A percentile compares a stretch with the other conserved stretches of the same genome.
These are phyloP conservation scores for Psittacula derbiana DNA, from an alignment of 2,797 vertebrate species.

Conservation along the genomic window DNA sequence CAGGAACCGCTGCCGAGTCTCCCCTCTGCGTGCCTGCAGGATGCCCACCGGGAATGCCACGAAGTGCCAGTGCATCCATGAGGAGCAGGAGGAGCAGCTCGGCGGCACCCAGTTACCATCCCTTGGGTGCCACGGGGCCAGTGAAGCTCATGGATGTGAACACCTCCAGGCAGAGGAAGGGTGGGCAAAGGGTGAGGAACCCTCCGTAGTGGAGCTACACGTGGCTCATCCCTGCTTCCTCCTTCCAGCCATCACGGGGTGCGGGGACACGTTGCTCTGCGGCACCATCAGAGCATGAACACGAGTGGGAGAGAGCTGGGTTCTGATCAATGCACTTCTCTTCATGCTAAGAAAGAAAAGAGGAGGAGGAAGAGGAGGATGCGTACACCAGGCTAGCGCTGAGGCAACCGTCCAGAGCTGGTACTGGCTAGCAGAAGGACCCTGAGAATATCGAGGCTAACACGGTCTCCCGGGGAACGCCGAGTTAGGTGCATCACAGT, in stretches of 20 bases:
- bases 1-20: neutral
- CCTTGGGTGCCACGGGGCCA: neutral
- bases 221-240: neutral
- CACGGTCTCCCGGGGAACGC: conserved; percentile 38
- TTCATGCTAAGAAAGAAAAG: neutral
- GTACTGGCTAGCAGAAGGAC: conserved; percentile 63
- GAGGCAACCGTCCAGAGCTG: conserved; percentile 32
- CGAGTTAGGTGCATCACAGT: conserved; percentile 64
- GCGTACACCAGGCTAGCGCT: neutral
- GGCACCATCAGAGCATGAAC: rapidly evolving
- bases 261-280: rapidly evolving
- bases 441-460: conserved; percentile 61
- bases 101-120: neutral
- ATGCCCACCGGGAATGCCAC: neutral
- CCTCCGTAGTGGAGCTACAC: neutral
- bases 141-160: neutral
- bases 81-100: neutral
- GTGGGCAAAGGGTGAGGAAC: neutral
- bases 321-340: neutral
- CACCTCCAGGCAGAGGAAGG: neutral
- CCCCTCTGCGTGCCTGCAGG: neutral
- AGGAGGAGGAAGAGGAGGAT: neutral
- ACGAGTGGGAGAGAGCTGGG: neutral
- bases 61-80: conserved; percentile 6
- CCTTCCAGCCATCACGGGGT: neutral